Evolutionary conservation across 2,797 vertebrate genomes (phyloP).

Genomic region (Notolabrus celidotus): DNA sequence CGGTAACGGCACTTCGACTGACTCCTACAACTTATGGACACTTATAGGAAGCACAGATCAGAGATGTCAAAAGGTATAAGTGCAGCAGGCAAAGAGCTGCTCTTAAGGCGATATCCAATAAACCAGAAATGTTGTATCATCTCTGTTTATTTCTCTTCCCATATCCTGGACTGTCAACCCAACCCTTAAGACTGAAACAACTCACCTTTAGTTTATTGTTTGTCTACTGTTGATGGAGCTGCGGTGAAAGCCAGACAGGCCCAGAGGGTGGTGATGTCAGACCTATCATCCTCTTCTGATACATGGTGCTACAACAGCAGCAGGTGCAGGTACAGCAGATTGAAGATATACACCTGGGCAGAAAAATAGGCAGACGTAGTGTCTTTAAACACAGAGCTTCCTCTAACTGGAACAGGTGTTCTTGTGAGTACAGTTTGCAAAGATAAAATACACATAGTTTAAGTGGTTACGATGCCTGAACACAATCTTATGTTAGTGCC

Average conservation of each 20-base stretch:
- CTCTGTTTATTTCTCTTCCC: constrained; percentile 17
- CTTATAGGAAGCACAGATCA: constrained; percentile 19
- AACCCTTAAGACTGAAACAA: constrained; percentile 14
- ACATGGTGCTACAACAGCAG: constrained; percentile 8
- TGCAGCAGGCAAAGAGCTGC: background rate
- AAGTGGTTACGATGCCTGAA: too few relatives aligned
- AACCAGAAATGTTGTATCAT: constrained; percentile 33
- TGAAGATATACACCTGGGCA: constrained; percentile 28
- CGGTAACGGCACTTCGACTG: constrained; percentile 27
- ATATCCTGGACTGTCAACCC: constrained; percentile 7
- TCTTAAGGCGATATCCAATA: constrained; percentile 18
- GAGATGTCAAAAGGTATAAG: constrained; percentile 27
- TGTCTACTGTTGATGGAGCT: constrained; percentile 33
- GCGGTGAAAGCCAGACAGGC: constrained; percentile 20
- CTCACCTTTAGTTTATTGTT: constrained; percentile 35
- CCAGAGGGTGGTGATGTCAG: constrained; percentile 40
- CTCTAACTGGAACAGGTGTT: too few relatives aligned
- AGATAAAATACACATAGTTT: too few relatives aligned
- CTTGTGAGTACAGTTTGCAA: too few relatives aligned
- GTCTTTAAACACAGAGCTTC: background rate
- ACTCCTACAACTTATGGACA: constrained; percentile 24
- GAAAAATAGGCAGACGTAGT: constrained; percentile 1
- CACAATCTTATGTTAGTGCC: too few relatives aligned
- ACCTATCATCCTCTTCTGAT: constrained; percentile 28
- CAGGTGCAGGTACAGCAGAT: constrained; percentile 16